Evolutionary conservation across 2,888 invertebrate genomes (phyloP).

Genomic region (Zygothrica quintamaculata): DNA sequence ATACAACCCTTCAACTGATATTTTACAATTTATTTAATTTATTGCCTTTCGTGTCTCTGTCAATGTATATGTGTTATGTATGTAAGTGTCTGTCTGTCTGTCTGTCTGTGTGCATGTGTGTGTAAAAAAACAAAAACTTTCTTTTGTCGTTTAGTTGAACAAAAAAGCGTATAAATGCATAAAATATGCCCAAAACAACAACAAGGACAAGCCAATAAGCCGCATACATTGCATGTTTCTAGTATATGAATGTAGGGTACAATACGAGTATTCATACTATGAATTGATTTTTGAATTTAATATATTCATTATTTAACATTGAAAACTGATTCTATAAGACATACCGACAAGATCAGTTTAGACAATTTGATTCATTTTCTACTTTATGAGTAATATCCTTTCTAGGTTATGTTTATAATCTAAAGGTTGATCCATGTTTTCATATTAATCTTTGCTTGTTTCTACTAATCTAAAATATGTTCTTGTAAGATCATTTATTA

Average conservation of each 20-base stretch:
- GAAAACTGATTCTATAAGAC: too few species aligned
- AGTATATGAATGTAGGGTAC: slow-evolving; percentile 23
- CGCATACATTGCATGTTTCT: slow-evolving; percentile 34
- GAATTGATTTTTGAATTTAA: too few species aligned
- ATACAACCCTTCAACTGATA: slow-evolving; percentile 49
- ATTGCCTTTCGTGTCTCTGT: slow-evolving; percentile 37
- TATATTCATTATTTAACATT: too few species aligned
- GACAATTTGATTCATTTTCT: too few species aligned
- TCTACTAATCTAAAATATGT: too few species aligned
- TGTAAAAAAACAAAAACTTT: slow-evolving; percentile 41
- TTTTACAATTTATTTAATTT: slow-evolving; percentile 80
- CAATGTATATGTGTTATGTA: slow-evolving; percentile 1
- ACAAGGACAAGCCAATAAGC: slow-evolving; percentile 71
- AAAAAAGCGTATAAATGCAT: slow-evolving; percentile 76
- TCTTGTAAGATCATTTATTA: too few species aligned
- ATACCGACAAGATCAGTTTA: too few species aligned
- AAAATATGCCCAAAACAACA: slow-evolving; percentile 74
- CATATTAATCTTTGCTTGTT: too few species aligned
- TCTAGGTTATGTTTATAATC: too few species aligned
- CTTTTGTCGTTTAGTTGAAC: slow-evolving; percentile 46
- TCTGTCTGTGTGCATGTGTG: slow-evolving; percentile 17
- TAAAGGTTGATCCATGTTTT: too few species aligned
- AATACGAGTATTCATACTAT: slow-evolving; percentile 2
- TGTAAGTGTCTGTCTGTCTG: slow-evolving; percentile 14
- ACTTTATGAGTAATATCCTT: too few species aligned